Evolutionary conservation across 2,113 vertebrate genomes (phyloP).

Genomic region (Spea bombifrons): DNA sequence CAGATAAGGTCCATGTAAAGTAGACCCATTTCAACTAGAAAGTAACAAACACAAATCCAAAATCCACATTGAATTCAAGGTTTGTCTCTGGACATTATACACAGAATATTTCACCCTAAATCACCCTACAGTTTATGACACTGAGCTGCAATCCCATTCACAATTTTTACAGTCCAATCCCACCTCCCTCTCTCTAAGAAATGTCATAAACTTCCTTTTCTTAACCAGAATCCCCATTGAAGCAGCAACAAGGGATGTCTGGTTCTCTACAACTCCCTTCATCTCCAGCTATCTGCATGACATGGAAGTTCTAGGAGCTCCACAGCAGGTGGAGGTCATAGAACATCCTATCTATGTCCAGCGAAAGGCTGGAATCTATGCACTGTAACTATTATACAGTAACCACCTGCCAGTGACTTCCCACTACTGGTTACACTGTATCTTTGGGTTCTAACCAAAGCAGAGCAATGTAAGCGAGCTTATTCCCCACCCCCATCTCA

Average conservation of each 20-base stretch:
- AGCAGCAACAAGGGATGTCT: not conserved
- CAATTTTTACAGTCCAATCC: not conserved
- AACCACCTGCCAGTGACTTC: not conserved
- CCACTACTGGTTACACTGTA: not conserved
- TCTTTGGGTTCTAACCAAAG: slow-evolving; percentile 25
- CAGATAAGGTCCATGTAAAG: too few species aligned
- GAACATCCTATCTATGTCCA: not conserved
- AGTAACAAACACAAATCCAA: too few species aligned
- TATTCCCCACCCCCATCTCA: not conserved
- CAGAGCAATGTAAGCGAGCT: slow-evolving; percentile 7
- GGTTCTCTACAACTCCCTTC: too few species aligned
- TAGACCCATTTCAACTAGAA: too few species aligned
- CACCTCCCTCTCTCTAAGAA: not conserved
- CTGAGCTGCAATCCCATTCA: not conserved
- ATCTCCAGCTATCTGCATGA: too few species aligned
- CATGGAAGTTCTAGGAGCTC: too few species aligned
- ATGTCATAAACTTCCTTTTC: not conserved
- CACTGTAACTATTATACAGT: not conserved
- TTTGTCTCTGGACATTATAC: not conserved
- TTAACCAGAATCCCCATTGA: not conserved
- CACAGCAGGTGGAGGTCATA: not conserved
- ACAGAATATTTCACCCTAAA: not conserved
- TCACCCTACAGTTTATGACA: not conserved
- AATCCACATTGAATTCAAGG: too few species aligned
- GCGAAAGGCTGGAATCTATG: not conserved